Evolutionary conservation across 1,140 invertebrate genomes (phyloP).

Genomic region (Acyrthosiphon pisum): DNA sequence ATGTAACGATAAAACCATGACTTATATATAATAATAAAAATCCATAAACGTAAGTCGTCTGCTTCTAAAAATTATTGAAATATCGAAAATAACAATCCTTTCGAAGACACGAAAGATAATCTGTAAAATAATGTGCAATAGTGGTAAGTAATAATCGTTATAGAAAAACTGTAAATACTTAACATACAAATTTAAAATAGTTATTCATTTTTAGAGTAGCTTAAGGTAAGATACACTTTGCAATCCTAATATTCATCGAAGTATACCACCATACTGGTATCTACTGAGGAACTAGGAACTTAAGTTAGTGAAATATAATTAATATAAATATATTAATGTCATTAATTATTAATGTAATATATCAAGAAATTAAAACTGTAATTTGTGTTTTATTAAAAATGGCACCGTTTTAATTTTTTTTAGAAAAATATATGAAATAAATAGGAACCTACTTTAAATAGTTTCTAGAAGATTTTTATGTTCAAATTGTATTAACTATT

Average conservation of each 20-base stretch:
- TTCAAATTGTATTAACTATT: neutral
- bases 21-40: neutral
- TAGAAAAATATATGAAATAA: neutral
- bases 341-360: too few relatives aligned
- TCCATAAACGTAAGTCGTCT: neutral
- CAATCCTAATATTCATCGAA: neutral
- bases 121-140: neutral
- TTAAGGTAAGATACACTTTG: neutral
- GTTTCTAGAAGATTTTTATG: neutral
- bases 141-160: neutral
- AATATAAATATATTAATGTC: too few relatives aligned
- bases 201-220: neutral
- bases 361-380: too few relatives aligned
- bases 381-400: neutral
- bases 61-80: neutral
- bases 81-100: neutral
- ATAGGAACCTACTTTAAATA: neutral
- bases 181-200: too few relatives aligned
- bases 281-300: too few relatives aligned
- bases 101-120: neutral
- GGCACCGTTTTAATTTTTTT: too few relatives aligned
- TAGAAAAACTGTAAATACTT: neutral
- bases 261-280: neutral
- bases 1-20: conserved; percentile 15
- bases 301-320: too few relatives aligned